A percentile compares a stretch with the other conserved stretches of the same genome.
These are phyloP conservation scores for Toxotes lorentzi DNA, from an alignment of 2,797 vertebrate genomes.

Conservation along the genomic window DNA sequence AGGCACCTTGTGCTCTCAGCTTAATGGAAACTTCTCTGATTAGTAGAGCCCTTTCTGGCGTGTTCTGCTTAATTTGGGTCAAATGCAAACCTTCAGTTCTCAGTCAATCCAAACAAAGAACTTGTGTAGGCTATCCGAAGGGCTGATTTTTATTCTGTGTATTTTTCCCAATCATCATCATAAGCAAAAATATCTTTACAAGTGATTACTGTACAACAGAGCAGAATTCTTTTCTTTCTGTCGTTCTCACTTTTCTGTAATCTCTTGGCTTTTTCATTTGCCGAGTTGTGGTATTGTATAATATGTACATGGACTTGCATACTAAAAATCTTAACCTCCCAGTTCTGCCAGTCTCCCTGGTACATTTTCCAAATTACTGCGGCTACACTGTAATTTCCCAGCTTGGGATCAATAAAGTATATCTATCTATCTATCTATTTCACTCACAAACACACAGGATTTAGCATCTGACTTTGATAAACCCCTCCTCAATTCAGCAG, in stretches of 20 bases:
- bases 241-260: background rate
- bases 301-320: background rate
- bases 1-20: constrained; percentile 76
- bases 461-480: constrained; percentile 69
- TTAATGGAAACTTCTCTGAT: constrained; percentile 78
- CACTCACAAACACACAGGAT: constrained; percentile 22
- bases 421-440: too few species aligned
- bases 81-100: constrained; percentile 64
- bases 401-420: too few species aligned
- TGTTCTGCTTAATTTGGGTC: constrained; percentile 69
- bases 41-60: constrained; percentile 66
- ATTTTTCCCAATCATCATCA: constrained; percentile 65
- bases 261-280: background rate
- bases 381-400: too few species aligned
- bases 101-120: constrained; percentile 60
- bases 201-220: constrained; percentile 42
- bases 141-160: constrained; percentile 42
- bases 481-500: constrained; percentile 25
- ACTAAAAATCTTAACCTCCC: background rate
- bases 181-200: constrained; percentile 42
- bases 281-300: constrained; percentile 4
- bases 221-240: constrained; percentile 11
- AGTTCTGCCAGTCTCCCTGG: background rate
- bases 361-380: too few species aligned
- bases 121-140: constrained; percentile 59